These are phyloP conservation scores for Oncorhynchus masou DNA, from an alignment of 2,113 vertebrate species.

Conservation along the genomic window DNA sequence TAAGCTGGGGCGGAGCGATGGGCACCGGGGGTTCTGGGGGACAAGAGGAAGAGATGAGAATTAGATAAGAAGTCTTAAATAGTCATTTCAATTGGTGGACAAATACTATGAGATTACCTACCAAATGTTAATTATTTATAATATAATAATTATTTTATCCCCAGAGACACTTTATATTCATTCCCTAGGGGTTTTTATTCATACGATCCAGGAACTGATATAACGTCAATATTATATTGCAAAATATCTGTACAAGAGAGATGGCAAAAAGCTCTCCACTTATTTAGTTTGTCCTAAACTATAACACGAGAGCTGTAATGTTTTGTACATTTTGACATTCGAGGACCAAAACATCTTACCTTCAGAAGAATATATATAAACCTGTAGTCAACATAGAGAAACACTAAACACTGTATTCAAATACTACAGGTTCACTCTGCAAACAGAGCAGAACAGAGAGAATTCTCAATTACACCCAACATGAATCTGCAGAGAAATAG, in stretches of 20 bases:
- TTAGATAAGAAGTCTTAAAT: not conserved
- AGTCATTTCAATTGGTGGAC: not conserved
- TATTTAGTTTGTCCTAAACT: too few relatives aligned
- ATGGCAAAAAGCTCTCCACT: not conserved
- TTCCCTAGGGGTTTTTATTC: not conserved
- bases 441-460: not conserved
- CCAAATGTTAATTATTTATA: too few relatives aligned
- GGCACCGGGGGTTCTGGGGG: conserved; percentile 90
- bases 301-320: too few relatives aligned
- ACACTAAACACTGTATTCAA: not conserved
- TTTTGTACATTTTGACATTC: too few relatives aligned
- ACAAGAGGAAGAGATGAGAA: not conserved
- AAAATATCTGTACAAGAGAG: not conserved
- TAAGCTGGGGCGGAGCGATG: conserved; percentile 92
- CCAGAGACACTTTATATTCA: not conserved
- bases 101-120: not conserved
- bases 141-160: too few relatives aligned
- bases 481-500: not conserved
- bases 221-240: not conserved
- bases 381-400: not conserved
- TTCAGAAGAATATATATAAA: not conserved
- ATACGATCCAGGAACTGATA: not conserved
- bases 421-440: not conserved
- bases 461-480: not conserved
- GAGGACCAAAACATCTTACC: too few relatives aligned